These are phyloP conservation scores for Stenichneumon culpator DNA, from an alignment of 2,888 invertebrate species.

Conservation along the genomic window DNA sequence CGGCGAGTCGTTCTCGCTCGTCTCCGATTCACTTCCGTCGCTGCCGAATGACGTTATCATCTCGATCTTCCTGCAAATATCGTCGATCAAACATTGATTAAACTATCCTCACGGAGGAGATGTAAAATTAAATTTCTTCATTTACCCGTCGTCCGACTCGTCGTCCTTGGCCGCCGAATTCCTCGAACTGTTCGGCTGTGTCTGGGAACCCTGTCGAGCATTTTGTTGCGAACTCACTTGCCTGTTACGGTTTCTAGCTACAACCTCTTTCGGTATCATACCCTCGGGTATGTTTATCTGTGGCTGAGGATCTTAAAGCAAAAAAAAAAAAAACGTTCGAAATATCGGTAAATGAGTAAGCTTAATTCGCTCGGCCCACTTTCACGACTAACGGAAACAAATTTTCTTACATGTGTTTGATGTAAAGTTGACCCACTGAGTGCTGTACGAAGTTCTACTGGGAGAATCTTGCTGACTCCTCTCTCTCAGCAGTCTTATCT, in stretches of 20 bases:
- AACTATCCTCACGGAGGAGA: neutral
- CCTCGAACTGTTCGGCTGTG: constrained; percentile 43
- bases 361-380: constrained; percentile 24
- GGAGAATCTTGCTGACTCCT: constrained; percentile 71
- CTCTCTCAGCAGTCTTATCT: constrained; percentile 77
- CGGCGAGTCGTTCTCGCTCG: constrained; percentile 75
- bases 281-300: constrained; percentile 82
- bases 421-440: constrained; percentile 76
- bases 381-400: neutral
- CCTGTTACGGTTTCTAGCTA: constrained; percentile 81
- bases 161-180: constrained; percentile 76
- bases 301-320: constrained; percentile 77
- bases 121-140: neutral
- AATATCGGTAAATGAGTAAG: constrained; percentile 36
- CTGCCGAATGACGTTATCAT: constrained; percentile 87
- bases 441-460: constrained; percentile 71
- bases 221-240: constrained; percentile 72
- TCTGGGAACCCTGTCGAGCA: constrained; percentile 30
- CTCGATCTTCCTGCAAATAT: constrained; percentile 86
- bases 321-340: no score
- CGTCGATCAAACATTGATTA: neutral
- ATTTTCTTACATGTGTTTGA: constrained; percentile 74
- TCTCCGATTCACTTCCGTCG: constrained; percentile 84
- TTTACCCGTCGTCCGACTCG: constrained; percentile 86
- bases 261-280: constrained; percentile 83